phyloP scores from a whole-genome alignment of 1,140 invertebrate species.

The Leptinotarsa lineolata region DNA sequence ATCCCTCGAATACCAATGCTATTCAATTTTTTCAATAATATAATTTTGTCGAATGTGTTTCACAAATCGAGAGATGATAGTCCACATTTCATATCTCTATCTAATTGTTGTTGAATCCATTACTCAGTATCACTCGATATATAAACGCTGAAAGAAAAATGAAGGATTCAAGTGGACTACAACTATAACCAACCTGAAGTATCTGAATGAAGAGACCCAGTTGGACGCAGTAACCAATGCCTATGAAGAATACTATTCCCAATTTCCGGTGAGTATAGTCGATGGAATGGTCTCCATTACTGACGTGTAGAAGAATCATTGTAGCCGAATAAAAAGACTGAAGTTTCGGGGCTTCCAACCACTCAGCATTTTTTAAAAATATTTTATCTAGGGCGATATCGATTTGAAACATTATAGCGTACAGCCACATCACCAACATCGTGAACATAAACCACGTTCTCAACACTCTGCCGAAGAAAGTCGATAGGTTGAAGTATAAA shows the following conservation, averaged over 20 bases:
- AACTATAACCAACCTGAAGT: background rate
- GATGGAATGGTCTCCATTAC: background rate
- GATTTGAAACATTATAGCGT: constrained; percentile 1
- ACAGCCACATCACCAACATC: background rate
- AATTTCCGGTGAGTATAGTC: background rate
- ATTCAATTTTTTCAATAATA: too few relatives aligned
- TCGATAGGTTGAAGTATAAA: background rate
- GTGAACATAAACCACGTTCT: background rate
- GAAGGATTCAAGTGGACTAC: too few relatives aligned
- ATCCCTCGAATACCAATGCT: too few relatives aligned
- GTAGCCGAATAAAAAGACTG: background rate
- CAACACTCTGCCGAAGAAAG: background rate
- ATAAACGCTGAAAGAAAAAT: too few relatives aligned
- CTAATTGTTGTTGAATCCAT: too few relatives aligned
- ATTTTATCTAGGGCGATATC: background rate
- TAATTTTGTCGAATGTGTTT: too few relatives aligned
- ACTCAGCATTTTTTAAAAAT: background rate
- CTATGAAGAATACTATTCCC: constrained; percentile 14
- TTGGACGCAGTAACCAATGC: background rate
- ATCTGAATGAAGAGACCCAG: constrained; percentile 13
- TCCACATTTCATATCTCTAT: too few relatives aligned
- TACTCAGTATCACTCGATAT: too few relatives aligned
- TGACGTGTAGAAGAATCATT: constrained; percentile 7
- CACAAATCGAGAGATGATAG: too few relatives aligned
- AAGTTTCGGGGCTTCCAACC: background rate